Evolutionary conservation across 2,888 invertebrate genomes (phyloP).

Genomic region (Phortica magna): DNA sequence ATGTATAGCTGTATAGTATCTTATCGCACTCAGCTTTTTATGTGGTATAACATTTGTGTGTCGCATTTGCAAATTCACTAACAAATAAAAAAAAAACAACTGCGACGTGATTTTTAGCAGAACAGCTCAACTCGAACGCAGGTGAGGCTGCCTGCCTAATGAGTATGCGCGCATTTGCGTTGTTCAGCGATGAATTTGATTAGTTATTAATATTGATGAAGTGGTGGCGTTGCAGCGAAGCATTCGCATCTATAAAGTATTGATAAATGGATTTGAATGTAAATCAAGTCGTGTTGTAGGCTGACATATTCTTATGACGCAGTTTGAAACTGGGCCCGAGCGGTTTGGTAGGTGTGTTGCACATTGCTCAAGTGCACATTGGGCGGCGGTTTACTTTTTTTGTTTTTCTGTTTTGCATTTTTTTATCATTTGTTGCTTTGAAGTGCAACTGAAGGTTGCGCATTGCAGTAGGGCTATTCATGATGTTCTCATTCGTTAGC

Average conservation of each 20-base stretch:
- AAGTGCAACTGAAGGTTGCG: neutral
- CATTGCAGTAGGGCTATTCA: neutral
- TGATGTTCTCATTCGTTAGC: neutral
- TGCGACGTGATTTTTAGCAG: neutral
- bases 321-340: constrained; percentile 2
- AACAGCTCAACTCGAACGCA: neutral
- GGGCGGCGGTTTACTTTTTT: neutral
- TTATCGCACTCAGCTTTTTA: neutral
- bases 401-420: no score
- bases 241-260: constrained; percentile 1
- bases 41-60: no score
- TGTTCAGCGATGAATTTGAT: constrained; percentile 32
- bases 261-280: neutral
- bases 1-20: neutral
- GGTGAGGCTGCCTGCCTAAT: constrained; percentile 26
- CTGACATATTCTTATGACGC: constrained; percentile 25
- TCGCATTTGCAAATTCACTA: neutral
- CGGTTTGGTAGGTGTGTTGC: constrained; percentile 16
- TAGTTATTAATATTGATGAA: constrained; percentile 35
- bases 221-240: constrained; percentile 2
- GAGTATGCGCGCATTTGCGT: constrained; percentile 16
- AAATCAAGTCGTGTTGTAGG: constrained; percentile 23
- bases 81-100: neutral
- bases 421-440: neutral
- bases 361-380: neutral